phyloP scores from a whole-genome alignment of 2,888 invertebrate species.

The Nymphalis urticae region DNA sequence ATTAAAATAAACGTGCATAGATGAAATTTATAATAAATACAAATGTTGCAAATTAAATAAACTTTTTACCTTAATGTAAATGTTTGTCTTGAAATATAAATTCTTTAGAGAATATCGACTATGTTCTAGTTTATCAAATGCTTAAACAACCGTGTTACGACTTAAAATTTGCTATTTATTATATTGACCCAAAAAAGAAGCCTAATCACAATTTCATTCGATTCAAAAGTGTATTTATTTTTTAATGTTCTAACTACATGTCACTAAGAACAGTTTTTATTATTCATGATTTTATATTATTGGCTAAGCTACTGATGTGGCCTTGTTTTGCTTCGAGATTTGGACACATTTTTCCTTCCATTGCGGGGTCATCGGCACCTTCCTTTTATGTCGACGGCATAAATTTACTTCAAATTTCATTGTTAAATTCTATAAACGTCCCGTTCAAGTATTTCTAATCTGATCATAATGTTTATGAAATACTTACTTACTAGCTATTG shows the following conservation, averaged over 20 bases:
- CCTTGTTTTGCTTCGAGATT: conserved; percentile 12
- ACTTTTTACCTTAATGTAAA: too few species aligned
- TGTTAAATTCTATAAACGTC: not conserved
- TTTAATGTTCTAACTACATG: not conserved
- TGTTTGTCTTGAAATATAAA: too few species aligned
- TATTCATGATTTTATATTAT: not conserved
- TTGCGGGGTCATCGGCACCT: conserved; percentile 13
- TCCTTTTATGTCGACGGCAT: conserved; percentile 31
- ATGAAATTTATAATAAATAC: conserved; percentile 2
- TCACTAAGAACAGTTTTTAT: not conserved
- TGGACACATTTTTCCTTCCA: conserved; percentile 25
- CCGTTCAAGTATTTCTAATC: not conserved
- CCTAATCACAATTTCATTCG: too few species aligned
- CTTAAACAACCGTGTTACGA: too few species aligned
- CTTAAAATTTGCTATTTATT: too few species aligned
- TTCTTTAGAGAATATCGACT: too few species aligned
- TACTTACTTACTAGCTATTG: not conserved
- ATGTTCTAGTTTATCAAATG: too few species aligned
- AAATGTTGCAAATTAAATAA: not conserved
- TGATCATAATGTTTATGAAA: not conserved
- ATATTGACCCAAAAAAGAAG: too few species aligned
- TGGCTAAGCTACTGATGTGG: not conserved
- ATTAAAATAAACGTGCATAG: not conserved
- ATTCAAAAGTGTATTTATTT: too few species aligned
- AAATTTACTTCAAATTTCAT: conserved; percentile 14